Base-by-base conservation (phyloP, 2,888 invertebrate genomes). In the Cheilosia urbana region DNA sequence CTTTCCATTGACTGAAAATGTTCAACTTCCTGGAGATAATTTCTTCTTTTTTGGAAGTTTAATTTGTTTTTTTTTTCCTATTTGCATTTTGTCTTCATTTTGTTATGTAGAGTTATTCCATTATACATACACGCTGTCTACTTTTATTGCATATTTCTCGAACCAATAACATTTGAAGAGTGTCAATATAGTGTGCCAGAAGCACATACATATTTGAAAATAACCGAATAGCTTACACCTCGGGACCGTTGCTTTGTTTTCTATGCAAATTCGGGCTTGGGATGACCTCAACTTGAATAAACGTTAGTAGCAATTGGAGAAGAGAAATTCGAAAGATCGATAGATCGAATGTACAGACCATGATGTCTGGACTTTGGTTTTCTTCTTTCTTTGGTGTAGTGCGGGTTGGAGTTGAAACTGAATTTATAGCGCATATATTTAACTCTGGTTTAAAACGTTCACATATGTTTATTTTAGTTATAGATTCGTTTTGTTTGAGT, bases 31-130 rank as follows among this genome's bases (percentile, higher is more conserved):
- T 37, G 49, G 15, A 15, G 37, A 47, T 65, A 9, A n/a, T 47
- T 47, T 49, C 7, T 17, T 6, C 7, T 17, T 6, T 62, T 62
- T n/a, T 42, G n/a, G 5, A 19, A n/a, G 9, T 45, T 62, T 17
- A 13, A 42, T 27, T 37, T n/a, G 4, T 30, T 34, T 34, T 63
- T 24, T n/a, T 27, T 27, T 27, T 7, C 6, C n/a, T 62, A 45
- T 21, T 47, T 15, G 2, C 11, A 11, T 19, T 30, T 27, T 51
- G 24, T 51, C 37, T 51, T 51, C 37, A 66, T 51, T 66, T 40
- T 37, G 13, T 4, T 37, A 51, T 53, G 65, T 7, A 37, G 51
- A 53, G 51, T 51, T 66, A 65, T 65, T 65, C 51, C 40, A 66
- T 66, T 53, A 4, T 37, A 13, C 34, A 11, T 37, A 37, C 11